Evolutionary conservation across 2,888 invertebrate species (phyloP), one percentile per base, ranked within the genome.

Genomic region (Pyrocoelia pectoralis): DNA sequence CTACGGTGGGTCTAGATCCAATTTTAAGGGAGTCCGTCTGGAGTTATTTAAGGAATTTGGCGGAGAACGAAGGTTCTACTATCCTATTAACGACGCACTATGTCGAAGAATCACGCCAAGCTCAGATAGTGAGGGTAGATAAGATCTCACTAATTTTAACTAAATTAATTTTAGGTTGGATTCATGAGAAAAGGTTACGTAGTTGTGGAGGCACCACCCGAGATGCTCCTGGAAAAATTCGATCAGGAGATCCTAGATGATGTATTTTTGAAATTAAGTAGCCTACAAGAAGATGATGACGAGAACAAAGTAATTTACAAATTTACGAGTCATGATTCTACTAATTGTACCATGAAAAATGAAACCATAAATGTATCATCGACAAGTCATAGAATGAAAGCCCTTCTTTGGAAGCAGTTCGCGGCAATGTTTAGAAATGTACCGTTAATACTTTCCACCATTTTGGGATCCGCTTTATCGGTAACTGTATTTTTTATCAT

Each of bases 371-470:
- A n/a, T n/a, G n/a, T n/a, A n/a, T n/a, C 49, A 1, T 28, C 28
- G 28, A 50, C 8, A 1, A n/a, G 24, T 8, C 28, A 55, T 33
- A 71, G 72, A 38, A 90, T 94, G 89, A 88, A 88, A 71, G 93
- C 94, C 0, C 81, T 95, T 15, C 86, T 94, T 48, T 93, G 94
- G 92, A 95, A 95, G 79, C 95, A 95, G 78, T 91, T 93, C 74
- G 83, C 94, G 55, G 92, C 93, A 87, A 88, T 95, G 85, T 89
- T 91, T 84, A 86, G 95, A 72, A 95, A 95, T 80, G 87, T 90
- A 66, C 89, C 91, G 0, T 86, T 95, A 29, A 88, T 97, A 85
- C 79, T 90, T 43, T 96, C 95, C 80, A 90, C 95, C 70, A 88
- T 95, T 66, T 90, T 92, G 10, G 83, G 96, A 52, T 96, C 97